A percentile compares a stretch with the other conserved stretches of the same genome.
Conservation (phyloP, 1,140 invertebrate species). For the Phymorhynchus buccinoides region DNA sequence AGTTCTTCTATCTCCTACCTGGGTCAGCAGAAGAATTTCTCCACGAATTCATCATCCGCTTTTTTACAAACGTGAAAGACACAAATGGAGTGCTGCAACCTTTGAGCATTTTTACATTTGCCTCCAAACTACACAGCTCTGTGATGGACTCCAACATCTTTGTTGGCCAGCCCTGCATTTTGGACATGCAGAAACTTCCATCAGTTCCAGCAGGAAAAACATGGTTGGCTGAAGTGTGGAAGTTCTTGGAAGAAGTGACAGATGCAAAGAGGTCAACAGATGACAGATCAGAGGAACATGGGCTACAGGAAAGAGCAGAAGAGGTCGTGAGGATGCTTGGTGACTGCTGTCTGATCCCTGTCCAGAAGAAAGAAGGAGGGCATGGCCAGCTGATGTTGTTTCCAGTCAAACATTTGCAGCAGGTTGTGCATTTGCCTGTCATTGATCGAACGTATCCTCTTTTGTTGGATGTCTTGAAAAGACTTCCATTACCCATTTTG, state of each 20-base stretch:
- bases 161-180: not conserved
- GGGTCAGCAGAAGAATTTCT: constrained; percentile 3
- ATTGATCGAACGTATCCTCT: not conserved
- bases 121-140: not conserved
- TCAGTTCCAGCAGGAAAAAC: not conserved
- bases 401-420: constrained; percentile 17
- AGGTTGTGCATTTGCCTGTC: not conserved
- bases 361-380: not conserved
- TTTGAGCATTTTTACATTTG: constrained; percentile 10
- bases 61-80: too few species aligned
- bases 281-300: not conserved
- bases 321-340: not conserved
- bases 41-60: not conserved
- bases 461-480: constrained; percentile 11
- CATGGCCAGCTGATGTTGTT: not conserved
- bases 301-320: not conserved
- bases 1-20: not conserved
- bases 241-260: not conserved
- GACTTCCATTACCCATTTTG: not conserved
- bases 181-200: not conserved
- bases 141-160: not conserved
- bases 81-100: not conserved
- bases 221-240: constrained; percentile 16
- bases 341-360: constrained; percentile 33
- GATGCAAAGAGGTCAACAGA: too few species aligned